Percentiles rank a stretch among this genome's conserved stretches.
Conservation (phyloP, 2,113 vertebrate species). For the Sprattus sprattus region DNA sequence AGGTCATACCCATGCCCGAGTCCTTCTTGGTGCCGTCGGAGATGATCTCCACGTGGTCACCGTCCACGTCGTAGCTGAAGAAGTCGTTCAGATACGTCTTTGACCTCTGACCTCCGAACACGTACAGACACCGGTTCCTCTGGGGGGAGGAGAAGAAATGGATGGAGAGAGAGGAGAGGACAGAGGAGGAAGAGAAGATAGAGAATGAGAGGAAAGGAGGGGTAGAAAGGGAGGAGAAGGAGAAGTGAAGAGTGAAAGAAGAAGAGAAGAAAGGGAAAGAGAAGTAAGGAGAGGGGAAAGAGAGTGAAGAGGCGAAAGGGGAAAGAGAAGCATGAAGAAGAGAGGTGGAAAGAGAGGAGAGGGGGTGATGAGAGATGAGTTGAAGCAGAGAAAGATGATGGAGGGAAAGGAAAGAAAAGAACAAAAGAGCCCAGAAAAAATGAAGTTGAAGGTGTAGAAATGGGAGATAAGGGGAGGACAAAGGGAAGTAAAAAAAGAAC, state of each 20-base stretch:
- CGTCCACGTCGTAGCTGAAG: conserved; percentile 97
- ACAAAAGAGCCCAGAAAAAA: not conserved
- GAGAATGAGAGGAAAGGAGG: not conserved
- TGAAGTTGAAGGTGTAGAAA: not conserved
- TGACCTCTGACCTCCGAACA: conserved; percentile 95
- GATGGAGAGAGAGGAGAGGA: not conserved
- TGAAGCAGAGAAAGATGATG: not conserved
- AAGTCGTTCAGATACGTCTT: conserved; percentile 99
- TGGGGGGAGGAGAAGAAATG: conserved; percentile 50
- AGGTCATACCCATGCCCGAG: conserved; percentile 92
- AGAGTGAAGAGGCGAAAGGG: not conserved
- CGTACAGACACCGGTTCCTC: conserved; percentile 96
- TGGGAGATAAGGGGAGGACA: not conserved
- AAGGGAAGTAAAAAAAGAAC: not conserved
- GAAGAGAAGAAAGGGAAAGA: not conserved
- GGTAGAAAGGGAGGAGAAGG: not conserved
- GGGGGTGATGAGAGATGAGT: not conserved
- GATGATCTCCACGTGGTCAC: conserved; percentile 96
- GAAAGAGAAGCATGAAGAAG: not conserved
- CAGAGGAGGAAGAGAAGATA: not conserved
- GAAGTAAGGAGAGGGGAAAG: not conserved
- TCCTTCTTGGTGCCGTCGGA: conserved; percentile 99
- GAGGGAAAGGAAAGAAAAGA: not conserved
- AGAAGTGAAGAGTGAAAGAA: not conserved
- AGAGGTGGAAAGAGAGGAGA: no score